Conservation (phyloP, 2,797 vertebrate genomes). For the Threskiornis aethiopicus region DNA sequence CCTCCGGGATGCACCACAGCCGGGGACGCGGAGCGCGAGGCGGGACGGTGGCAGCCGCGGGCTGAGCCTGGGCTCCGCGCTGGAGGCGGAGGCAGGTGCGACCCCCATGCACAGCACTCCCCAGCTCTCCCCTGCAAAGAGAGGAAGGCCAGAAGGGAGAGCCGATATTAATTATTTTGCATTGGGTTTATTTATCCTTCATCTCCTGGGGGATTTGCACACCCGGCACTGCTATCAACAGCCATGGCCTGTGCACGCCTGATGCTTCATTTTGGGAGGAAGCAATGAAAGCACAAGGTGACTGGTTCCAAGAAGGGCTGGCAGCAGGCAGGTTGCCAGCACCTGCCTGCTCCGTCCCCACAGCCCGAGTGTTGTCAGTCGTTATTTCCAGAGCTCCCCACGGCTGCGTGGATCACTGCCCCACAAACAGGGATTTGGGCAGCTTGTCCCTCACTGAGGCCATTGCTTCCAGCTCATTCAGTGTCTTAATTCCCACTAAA, state of each 20-base stretch:
- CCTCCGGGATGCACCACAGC: fast-evolving
- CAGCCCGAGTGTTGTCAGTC: fast-evolving
- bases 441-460: neutral
- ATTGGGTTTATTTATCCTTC: neutral
- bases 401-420: neutral
- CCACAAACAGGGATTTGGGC: neutral
- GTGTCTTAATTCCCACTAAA: neutral
- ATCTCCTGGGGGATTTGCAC: neutral
- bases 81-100: neutral
- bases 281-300: neutral
- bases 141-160: neutral
- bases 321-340: neutral
- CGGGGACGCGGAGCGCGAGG: neutral
- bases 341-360: neutral
- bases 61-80: fast-evolving
- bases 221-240: neutral
- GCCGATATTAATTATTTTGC: neutral
- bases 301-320: neutral
- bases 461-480: neutral
- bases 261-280: neutral
- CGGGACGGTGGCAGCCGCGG: neutral
- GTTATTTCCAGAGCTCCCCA: neutral
- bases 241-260: fast-evolving
- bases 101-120: neutral
- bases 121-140: neutral